Evolutionary conservation across 2,113 vertebrate genomes (phyloP).

Genomic region (Excalfactoria chinensis): DNA sequence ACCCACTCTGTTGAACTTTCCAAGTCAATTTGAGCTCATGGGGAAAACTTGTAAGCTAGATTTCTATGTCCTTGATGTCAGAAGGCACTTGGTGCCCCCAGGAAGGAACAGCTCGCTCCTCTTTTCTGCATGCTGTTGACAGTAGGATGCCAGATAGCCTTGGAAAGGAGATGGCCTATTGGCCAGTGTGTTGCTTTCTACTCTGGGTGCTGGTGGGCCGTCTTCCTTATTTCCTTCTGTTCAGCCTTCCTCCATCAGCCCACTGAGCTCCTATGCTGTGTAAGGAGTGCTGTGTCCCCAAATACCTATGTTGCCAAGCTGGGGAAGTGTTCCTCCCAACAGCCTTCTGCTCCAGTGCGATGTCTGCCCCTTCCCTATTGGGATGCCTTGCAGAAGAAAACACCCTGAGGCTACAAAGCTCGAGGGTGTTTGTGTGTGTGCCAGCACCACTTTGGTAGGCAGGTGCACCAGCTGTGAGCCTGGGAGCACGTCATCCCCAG

Average conservation of each 20-base stretch:
- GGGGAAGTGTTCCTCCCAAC: background rate
- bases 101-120: background rate
- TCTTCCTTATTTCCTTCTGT: background rate
- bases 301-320: background rate
- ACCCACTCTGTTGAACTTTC: background rate
- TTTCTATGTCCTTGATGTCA: no score
- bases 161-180: slow-evolving; percentile 12
- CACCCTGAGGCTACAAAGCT: background rate
- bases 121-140: background rate
- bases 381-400: background rate
- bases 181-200: fast-evolving
- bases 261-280: background rate
- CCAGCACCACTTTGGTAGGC: background rate
- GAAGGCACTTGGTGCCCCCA: background rate
- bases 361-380: background rate
- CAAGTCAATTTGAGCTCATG: background rate
- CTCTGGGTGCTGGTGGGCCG: background rate
- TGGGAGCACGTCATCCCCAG: background rate
- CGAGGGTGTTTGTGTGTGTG: background rate
- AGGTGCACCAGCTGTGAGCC: background rate
- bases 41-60: background rate
- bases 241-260: background rate
- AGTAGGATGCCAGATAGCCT: background rate
- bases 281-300: background rate
- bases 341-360: background rate